A percentile compares a stretch with the other conserved stretches of the same genome.
Evolutionary conservation across 53 echinoderm and acorn worm species (phyloP).

Genomic region (Echinometra lucunter): DNA sequence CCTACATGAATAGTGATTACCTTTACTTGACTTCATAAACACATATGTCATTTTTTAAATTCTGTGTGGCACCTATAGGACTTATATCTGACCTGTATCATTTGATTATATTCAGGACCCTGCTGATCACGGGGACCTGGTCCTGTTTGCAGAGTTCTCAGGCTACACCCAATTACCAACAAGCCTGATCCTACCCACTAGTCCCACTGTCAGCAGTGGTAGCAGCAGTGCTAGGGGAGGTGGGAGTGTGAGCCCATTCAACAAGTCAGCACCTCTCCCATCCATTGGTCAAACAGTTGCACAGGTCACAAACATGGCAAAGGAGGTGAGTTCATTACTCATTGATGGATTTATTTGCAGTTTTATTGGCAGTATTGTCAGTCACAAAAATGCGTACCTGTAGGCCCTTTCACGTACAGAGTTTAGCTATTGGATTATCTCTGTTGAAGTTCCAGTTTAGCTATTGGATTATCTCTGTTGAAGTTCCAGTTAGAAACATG

Average conservation of each 20-base stretch:
- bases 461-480: not conserved
- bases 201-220: slow-evolving; percentile 64
- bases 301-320: slow-evolving; percentile 82
- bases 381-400: no score
- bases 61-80: not conserved
- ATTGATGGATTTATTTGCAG: not conserved
- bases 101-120: slow-evolving; percentile 74
- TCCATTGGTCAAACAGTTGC: slow-evolving; percentile 78
- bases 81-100: not conserved
- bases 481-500: not conserved
- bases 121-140: slow-evolving; percentile 81
- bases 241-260: slow-evolving; percentile 78
- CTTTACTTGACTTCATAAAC: not conserved
- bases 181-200: slow-evolving; percentile 5
- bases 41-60: no score
- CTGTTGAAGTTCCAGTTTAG: not conserved
- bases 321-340: slow-evolving; percentile 69
- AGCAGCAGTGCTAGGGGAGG: slow-evolving; percentile 64
- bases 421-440: not conserved
- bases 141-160: slow-evolving; percentile 80
- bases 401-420: no score
- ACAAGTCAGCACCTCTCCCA: slow-evolving; percentile 78
- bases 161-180: slow-evolving; percentile 62
- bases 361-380: no score
- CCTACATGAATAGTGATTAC: not conserved